Conservation (phyloP, 2,113 vertebrate species). For the Cygnus buccinator region DNA sequence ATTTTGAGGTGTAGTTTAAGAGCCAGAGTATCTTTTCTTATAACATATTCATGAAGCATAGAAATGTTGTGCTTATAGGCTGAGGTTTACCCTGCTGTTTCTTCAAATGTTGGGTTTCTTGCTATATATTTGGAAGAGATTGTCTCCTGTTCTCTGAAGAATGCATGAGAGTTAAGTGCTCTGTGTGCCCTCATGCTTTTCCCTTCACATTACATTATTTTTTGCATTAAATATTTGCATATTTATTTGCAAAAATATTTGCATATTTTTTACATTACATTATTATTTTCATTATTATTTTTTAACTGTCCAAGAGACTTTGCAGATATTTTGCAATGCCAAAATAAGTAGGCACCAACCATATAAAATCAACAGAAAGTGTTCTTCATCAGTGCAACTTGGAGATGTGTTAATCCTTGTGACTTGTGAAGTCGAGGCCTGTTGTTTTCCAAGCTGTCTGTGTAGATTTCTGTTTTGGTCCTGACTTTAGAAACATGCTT, state of each 20-base stretch:
- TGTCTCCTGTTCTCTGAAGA: background rate
- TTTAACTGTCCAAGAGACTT: background rate
- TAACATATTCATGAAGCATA: background rate
- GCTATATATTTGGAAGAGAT: background rate
- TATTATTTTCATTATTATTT: background rate
- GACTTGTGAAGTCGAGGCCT: background rate
- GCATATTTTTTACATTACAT: too few relatives aligned
- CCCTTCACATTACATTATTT: background rate
- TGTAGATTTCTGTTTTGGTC: background rate
- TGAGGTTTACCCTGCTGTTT: background rate
- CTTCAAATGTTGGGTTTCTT: background rate
- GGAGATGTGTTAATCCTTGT: background rate
- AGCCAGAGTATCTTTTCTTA: background rate
- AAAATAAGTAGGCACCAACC: background rate
- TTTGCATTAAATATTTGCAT: too few relatives aligned
- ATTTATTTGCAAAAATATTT: too few relatives aligned
- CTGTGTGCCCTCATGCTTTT: background rate
- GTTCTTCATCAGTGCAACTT: accelerated
- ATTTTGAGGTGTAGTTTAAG: background rate
- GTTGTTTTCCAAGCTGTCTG: accelerated
- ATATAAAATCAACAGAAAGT: background rate
- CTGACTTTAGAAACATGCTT: background rate
- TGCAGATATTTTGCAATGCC: background rate
- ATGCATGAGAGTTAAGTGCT: background rate
- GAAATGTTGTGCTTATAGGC: background rate